These are phyloP conservation scores for Sebastes minor DNA, from an alignment of 2,797 vertebrate species.

Conservation along the genomic window DNA sequence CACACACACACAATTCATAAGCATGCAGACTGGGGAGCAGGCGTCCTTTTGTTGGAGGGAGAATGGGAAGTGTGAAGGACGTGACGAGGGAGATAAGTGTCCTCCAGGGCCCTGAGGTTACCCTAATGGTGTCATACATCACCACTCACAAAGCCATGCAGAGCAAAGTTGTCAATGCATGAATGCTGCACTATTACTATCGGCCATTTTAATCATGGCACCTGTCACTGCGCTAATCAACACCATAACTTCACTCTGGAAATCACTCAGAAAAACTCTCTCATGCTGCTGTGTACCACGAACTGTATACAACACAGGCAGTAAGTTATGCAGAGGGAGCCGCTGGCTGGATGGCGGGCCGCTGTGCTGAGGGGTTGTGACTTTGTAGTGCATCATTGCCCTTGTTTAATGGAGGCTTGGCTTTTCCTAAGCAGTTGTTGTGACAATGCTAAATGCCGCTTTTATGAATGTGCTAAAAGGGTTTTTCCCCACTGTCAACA, in stretches of 20 bases:
- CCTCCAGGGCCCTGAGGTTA: constrained; percentile 85
- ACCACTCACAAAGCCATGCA: constrained; percentile 85
- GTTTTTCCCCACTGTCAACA: constrained; percentile 59
- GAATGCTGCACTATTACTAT: constrained; percentile 86
- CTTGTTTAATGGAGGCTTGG: constrained; percentile 80
- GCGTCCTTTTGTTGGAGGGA: constrained; percentile 82
- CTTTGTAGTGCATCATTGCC: constrained; percentile 80
- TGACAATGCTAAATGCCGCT: constrained; percentile 83
- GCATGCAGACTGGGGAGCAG: constrained; percentile 75
- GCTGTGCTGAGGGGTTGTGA: constrained; percentile 59
- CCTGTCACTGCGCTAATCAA: constrained; percentile 86
- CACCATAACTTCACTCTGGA: constrained; percentile 83
- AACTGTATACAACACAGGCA: constrained; percentile 62
- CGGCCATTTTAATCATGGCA: constrained; percentile 87
- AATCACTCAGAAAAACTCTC: constrained; percentile 78
- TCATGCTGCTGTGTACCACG: constrained; percentile 55
- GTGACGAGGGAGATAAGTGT: constrained; percentile 84
- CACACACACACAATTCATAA: constrained; percentile 70
- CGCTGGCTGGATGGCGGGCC: constrained; percentile 15
- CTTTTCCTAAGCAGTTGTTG: constrained; percentile 82
- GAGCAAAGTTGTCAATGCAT: constrained; percentile 87
- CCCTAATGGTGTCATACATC: constrained; percentile 88
- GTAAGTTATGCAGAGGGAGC: constrained; percentile 56
- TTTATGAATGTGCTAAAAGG: constrained; percentile 81
- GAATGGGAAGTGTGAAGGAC: constrained; percentile 85